Conservation (phyloP, 2,113 vertebrate genomes). For the Platysteira castanea region DNA sequence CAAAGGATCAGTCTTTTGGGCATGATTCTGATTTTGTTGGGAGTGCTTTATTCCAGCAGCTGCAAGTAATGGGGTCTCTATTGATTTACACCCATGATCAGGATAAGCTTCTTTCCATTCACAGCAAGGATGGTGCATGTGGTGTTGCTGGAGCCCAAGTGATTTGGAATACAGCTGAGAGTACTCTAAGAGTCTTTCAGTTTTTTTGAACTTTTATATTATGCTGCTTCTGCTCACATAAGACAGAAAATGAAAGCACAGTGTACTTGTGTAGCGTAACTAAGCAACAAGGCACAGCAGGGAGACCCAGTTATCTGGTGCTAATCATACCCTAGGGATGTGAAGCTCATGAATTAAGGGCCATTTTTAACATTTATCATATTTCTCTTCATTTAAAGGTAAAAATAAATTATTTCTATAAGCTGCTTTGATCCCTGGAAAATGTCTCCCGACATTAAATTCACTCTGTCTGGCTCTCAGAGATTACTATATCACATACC, state of each 20-base stretch:
- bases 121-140: neutral
- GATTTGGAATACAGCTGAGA: neutral
- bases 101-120: neutral
- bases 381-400: conserved; percentile 43
- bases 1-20: neutral
- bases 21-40: neutral
- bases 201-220: neutral
- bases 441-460: conserved; percentile 8
- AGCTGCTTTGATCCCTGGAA: conserved; percentile 35
- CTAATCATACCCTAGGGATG: conserved; percentile 42
- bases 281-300: conserved; percentile 40
- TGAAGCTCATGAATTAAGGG: neutral
- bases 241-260: conserved; percentile 31
- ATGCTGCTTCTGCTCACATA: neutral
- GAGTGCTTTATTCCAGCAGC: neutral
- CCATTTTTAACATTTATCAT: conserved; percentile 50
- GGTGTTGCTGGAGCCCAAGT: neutral
- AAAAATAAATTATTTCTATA: conserved; percentile 46
- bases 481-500: neutral
- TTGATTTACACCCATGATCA: neutral
- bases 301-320: conserved; percentile 9
- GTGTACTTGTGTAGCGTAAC: neutral
- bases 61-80: neutral
- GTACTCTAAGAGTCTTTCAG: neutral
- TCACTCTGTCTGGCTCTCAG: neutral